Evolutionary conservation across 2,888 invertebrate species (phyloP).

Genomic region (Tinea semifulvella): DNA sequence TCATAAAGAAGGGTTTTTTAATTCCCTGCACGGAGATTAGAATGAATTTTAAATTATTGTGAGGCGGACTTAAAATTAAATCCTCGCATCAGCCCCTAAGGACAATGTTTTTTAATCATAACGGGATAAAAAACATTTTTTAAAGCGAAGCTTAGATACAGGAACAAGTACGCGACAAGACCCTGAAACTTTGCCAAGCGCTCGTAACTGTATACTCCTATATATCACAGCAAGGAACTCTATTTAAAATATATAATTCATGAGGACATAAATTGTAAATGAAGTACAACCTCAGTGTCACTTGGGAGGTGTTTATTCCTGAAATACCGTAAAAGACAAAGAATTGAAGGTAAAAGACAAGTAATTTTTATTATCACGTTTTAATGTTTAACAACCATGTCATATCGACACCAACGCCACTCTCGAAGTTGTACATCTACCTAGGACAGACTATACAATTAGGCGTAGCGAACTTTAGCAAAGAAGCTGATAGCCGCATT

Average conservation of each 20-base stretch:
- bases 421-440: too few relatives aligned
- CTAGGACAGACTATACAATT: too few relatives aligned
- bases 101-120: constrained; percentile 16
- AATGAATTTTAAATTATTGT: constrained; percentile 21
- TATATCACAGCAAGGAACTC: constrained; percentile 27
- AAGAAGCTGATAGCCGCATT: too few relatives aligned
- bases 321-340: background rate
- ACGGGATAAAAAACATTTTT: constrained; percentile 12
- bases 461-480: too few relatives aligned
- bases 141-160: constrained; percentile 8
- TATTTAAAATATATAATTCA: constrained; percentile 37
- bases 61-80: constrained; percentile 11
- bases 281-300: constrained; percentile 25
- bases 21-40: constrained; percentile 21
- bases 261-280: constrained; percentile 33
- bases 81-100: constrained; percentile 6
- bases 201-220: constrained; percentile 23
- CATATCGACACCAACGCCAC: too few relatives aligned
- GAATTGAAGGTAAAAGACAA: background rate
- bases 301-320: background rate
- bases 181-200: constrained; percentile 31
- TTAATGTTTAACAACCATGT: too few relatives aligned
- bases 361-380: background rate
- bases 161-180: constrained; percentile 20
- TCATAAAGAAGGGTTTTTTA: constrained; percentile 1